Conservation (phyloP, 53 echinoderm and acorn worm genomes). For the Holothuria leucospilota region DNA sequence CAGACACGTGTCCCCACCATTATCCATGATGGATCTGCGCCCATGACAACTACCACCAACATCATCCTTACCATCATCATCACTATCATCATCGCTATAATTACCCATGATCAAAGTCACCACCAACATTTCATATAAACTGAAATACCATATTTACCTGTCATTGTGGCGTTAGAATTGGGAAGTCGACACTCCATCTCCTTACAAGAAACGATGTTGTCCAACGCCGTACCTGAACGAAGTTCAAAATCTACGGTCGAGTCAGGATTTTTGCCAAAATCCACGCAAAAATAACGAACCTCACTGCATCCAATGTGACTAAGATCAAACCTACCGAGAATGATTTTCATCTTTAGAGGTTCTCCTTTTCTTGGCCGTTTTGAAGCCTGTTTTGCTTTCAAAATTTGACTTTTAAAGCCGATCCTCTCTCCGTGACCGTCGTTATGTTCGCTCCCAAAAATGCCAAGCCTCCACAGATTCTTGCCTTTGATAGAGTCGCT, state of each 20-base stretch:
- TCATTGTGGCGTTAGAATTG: neutral
- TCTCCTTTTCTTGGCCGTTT: neutral
- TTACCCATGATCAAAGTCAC: too few relatives aligned
- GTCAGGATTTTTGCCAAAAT: neutral
- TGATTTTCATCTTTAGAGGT: constrained; percentile 5
- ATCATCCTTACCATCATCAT: too few relatives aligned
- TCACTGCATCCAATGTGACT: constrained; percentile 27
- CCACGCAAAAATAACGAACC: constrained; percentile 27
- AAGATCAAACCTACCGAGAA: constrained; percentile 12
- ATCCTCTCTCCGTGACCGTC: constrained; percentile 46
- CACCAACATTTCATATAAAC: too few relatives aligned
- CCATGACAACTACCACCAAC: too few relatives aligned
- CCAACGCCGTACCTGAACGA: neutral
- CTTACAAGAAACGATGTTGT: constrained; percentile 2
- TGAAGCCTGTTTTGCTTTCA: constrained; percentile 28
- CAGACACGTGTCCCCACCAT: too few relatives aligned
- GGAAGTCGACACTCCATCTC: constrained; percentile 23
- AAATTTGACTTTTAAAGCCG: constrained; percentile 46
- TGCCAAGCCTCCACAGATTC: constrained; percentile 35
- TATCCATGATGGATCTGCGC: too few relatives aligned
- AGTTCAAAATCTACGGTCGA: constrained; percentile 27
- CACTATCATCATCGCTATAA: too few relatives aligned
- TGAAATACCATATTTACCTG: neutral
- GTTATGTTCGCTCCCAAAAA: constrained; percentile 34
- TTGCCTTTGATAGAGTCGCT: constrained; percentile 23